Percentiles rank a stretch among this genome's conserved stretches.
phyloP scores from a whole-genome alignment of 2,888 invertebrate species.

The Pseudococcus viburni region DNA sequence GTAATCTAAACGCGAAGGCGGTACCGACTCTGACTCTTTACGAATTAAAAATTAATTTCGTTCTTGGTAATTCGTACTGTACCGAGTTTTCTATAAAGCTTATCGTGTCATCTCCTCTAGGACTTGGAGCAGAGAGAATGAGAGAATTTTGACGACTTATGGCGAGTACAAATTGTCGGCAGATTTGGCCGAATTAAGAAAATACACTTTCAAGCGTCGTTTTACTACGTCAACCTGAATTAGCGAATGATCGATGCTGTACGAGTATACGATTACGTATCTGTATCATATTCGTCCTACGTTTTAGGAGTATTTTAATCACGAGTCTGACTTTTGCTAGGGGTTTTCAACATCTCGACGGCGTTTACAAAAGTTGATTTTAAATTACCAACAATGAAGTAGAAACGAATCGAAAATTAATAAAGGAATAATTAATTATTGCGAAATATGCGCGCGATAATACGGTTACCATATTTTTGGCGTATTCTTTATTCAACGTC shows the following conservation, averaged over 20 bases:
- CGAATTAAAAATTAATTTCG: conserved; percentile 55
- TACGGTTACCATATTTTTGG: conserved; percentile 22
- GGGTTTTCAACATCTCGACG: no score
- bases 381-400: not conserved
- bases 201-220: conserved; percentile 12
- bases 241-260: not conserved
- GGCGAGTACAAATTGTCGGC: not conserved
- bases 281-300: not conserved
- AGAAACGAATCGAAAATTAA: conserved; percentile 37
- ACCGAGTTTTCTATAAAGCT: not conserved
- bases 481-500: conserved; percentile 42
- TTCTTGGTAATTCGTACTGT: not conserved
- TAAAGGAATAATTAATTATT: conserved; percentile 27
- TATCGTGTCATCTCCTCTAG: not conserved
- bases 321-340: not conserved
- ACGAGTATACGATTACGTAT: no score
- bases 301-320: not conserved
- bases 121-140: not conserved
- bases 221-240: conserved; percentile 13
- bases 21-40: not conserved
- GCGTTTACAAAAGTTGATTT: not conserved
- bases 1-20: conserved; percentile 48
- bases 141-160: not conserved
- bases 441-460: not conserved
- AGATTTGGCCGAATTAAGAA: not conserved